Evolutionary conservation across 2,113 vertebrate genomes (phyloP).

Genomic region (Chaetodon auriga): DNA sequence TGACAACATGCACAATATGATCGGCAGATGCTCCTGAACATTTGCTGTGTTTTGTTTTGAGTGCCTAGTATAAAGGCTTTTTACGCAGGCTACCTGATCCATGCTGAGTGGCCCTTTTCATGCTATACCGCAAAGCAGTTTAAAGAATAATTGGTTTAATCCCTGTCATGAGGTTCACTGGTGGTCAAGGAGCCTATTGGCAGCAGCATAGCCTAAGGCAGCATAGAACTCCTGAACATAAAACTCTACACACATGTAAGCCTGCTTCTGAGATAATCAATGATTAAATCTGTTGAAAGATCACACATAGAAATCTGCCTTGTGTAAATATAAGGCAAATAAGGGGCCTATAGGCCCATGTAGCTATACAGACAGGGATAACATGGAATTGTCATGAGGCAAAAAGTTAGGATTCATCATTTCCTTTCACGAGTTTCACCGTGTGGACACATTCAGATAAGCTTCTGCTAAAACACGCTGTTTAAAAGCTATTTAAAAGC

Average conservation of each 20-base stretch:
- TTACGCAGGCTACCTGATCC: conserved; percentile 23
- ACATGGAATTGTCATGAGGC: background rate
- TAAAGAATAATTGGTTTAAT: conserved; percentile 55
- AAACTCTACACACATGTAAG: background rate
- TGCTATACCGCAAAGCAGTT: conserved; percentile 57
- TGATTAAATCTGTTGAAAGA: background rate
- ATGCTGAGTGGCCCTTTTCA: conserved; percentile 43
- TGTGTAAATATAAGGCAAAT: background rate
- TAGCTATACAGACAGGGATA: background rate
- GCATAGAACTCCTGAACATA: conserved; percentile 3
- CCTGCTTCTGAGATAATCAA: background rate
- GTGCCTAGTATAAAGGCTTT: background rate
- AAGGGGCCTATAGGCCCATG: background rate
- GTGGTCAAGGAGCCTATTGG: conserved; percentile 11
- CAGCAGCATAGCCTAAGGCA: conserved; percentile 11
- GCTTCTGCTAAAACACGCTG: background rate
- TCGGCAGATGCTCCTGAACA: conserved; percentile 29
- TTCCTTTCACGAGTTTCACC: background rate
- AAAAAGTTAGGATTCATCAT: background rate
- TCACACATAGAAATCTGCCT: background rate
- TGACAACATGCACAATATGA: background rate
- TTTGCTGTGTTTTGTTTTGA: conserved; percentile 1
- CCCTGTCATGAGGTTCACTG: conserved; percentile 47
- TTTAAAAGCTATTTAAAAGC: background rate
- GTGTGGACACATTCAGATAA: background rate